Conservation (phyloP, 1,140 invertebrate species). For the Theocolax elegans region DNA sequence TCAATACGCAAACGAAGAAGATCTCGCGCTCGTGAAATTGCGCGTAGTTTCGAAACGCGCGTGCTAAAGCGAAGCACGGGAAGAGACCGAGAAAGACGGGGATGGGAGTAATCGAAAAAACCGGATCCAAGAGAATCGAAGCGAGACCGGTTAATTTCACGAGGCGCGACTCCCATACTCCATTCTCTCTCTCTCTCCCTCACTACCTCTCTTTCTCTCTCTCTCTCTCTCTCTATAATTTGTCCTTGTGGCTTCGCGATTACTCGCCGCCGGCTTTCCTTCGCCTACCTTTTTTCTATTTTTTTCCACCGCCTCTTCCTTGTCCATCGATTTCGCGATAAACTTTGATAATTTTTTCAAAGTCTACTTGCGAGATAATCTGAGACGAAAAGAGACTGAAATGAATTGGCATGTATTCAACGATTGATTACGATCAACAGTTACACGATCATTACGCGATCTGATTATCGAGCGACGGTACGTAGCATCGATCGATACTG, state of each 20-base stretch:
- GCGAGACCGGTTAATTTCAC: constrained; percentile 37
- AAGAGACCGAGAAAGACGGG: background rate
- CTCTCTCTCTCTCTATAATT: background rate
- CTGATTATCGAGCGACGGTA: too few relatives aligned
- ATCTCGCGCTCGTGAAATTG: background rate
- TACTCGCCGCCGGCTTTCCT: background rate
- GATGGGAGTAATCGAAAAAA: constrained; percentile 7
- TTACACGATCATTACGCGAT: too few relatives aligned
- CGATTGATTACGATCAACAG: too few relatives aligned
- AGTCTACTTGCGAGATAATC: too few relatives aligned
- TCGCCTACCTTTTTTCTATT: background rate
- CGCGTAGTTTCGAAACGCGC: background rate
- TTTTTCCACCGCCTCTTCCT: background rate
- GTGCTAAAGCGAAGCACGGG: background rate
- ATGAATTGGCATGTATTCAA: too few relatives aligned
- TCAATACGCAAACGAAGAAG: background rate
- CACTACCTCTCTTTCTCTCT: background rate
- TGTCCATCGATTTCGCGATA: too few relatives aligned
- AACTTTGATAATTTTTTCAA: too few relatives aligned
- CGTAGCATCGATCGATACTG: too few relatives aligned
- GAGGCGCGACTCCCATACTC: background rate
- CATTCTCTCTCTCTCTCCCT: background rate
- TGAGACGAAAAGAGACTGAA: too few relatives aligned
- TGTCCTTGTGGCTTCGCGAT: constrained; percentile 30
- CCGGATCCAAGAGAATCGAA: constrained; percentile 27